phyloP scores from a whole-genome alignment of 2,888 invertebrate genomes.

The Chironomus tentans region DNA sequence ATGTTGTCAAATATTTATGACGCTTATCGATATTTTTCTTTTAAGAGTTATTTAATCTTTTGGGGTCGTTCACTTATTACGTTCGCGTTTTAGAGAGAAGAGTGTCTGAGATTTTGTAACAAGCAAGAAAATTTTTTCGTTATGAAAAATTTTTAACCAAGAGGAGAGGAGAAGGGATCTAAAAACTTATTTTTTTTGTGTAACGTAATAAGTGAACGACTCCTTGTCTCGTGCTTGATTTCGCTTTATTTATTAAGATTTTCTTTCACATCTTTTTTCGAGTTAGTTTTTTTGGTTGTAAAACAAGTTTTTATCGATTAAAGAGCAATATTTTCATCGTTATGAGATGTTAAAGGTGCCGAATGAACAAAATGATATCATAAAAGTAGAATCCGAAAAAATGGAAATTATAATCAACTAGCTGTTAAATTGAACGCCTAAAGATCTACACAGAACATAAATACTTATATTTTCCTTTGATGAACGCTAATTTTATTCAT shows the following conservation, averaged over 20 bases:
- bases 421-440: background rate
- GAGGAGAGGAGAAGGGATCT: too few species aligned
- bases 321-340: background rate
- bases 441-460: background rate
- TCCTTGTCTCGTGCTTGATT: background rate
- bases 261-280: background rate
- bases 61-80: too few species aligned
- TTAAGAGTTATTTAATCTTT: background rate
- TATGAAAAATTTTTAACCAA: too few species aligned
- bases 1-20: background rate
- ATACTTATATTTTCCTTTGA: background rate
- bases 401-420: background rate
- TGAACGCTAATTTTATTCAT: background rate
- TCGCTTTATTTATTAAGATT: background rate
- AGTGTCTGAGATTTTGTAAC: too few species aligned
- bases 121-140: too few species aligned
- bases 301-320: background rate
- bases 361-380: background rate
- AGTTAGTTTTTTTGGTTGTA: background rate
- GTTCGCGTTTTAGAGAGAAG: too few species aligned
- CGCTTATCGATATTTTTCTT: background rate
- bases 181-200: too few species aligned
- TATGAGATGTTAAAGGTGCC: background rate
- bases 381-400: background rate
- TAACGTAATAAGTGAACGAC: too few species aligned